Evolutionary conservation across 2,797 vertebrate species (phyloP), one percentile per base, ranked within the genome.

Genomic region (Trachurus trachurus): DNA sequence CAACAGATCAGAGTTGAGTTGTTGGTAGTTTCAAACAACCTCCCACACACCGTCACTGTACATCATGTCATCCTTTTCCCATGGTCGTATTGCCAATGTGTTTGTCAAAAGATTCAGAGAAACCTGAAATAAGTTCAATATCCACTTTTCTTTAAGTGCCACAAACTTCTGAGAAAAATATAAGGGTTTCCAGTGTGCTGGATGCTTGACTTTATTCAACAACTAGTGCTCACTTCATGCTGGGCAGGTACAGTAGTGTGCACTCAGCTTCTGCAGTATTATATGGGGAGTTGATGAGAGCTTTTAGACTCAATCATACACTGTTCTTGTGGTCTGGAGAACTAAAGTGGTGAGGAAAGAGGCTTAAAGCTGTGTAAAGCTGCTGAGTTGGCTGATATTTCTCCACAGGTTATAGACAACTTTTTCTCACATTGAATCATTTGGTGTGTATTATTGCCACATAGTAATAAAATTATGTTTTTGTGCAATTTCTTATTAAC

Each of bases 291-390:
- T 45, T 42, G 59, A 68, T 76, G 22, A 58, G 26, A 61, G 11
- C 13, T 0, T 42, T 42, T 53, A 29, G 13, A 75, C 2, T 59
- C 21, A 71, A n/a, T 61, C 47, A 59, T 4, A 15, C 6, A 49
- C 65, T 44, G 15, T 44, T 61, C 21, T 62, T 54, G 22, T 47
- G 58, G 57, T 47, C 15, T 31, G 19, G 9, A 34, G 11, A 71
- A 61, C 21, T 21, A 12, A 62, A 82, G 52, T 37, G 47, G 19
- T 2, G 22, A 60, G 71, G 4, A 37, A 63, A 67, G 21, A 39
- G 21, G 61, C 22, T 57, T 44, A 62, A 66, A 70, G 26, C 22
- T 39, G 26, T 31, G 40, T 13, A 19, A 67, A 71, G 50, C 44
- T 63, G 34, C 31, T 16, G 2, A 29, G 19, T 40, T 58, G 12